phyloP scores from a whole-genome alignment of 1,140 invertebrate genomes.

The Rhagoletis zephyria region DNA sequence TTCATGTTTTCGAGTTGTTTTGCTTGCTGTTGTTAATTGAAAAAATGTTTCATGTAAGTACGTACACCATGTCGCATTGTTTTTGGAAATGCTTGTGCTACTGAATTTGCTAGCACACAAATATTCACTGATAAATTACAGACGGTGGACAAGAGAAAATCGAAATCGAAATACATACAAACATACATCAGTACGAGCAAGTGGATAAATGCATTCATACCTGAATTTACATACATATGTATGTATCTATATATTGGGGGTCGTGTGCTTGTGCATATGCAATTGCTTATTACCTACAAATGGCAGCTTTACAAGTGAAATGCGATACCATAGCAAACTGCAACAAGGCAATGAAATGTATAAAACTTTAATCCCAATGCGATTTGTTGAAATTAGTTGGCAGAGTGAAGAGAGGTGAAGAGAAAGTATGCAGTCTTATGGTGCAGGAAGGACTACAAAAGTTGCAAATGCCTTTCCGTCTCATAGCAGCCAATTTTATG shows the following conservation, averaged over 20 bases:
- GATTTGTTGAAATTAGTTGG: neutral
- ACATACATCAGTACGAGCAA: too few species aligned
- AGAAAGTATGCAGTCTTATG: neutral
- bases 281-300: neutral
- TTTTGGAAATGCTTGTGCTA: neutral
- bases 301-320: constrained; percentile 15
- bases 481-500: neutral
- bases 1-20: neutral
- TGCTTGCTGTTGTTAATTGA: neutral
- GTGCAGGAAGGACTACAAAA: neutral
- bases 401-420: neutral
- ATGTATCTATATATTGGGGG: too few species aligned
- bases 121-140: neutral
- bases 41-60: neutral
- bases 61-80: neutral
- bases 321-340: neutral
- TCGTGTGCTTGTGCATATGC: neutral
- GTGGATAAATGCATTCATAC: too few species aligned
- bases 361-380: neutral
- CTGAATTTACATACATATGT: too few species aligned
- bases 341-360: neutral
- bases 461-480: neutral
- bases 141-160: neutral
- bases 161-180: neutral
- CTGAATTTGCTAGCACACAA: neutral